Conservation (phyloP, 92 coral and sea anemone genomes). For the Palythoa grandis region DNA sequence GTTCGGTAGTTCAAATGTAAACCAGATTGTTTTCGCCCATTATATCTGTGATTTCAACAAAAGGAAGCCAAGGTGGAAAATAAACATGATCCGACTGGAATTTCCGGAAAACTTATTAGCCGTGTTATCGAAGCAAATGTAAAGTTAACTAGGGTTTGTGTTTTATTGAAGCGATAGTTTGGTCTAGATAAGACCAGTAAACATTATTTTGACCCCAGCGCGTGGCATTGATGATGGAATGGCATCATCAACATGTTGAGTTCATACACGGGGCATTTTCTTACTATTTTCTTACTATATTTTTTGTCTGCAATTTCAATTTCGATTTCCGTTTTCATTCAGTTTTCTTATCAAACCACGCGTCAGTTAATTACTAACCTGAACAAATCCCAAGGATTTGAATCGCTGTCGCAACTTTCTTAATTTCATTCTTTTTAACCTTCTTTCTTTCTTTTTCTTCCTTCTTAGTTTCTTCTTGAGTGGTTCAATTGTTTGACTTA, state of each 20-base stretch:
- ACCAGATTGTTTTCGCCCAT: not conserved
- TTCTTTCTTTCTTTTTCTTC: not conserved
- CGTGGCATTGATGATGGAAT: conserved; percentile 7
- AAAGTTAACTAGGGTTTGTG: too few species aligned
- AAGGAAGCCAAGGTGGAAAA: not conserved
- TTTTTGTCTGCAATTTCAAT: not conserved
- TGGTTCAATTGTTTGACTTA: not conserved
- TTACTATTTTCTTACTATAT: not conserved
- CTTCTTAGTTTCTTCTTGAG: conserved; percentile 14
- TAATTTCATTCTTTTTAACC: not conserved
- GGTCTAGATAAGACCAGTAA: not conserved
- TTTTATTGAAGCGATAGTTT: not conserved
- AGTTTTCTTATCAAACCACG: not conserved
- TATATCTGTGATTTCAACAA: not conserved
- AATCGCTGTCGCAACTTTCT: conserved; percentile 15
- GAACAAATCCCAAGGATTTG: not conserved
- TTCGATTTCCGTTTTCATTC: not conserved
- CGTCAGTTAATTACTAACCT: conserved; percentile 16
- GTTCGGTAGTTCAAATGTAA: not conserved
- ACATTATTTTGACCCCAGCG: conserved; percentile 13
- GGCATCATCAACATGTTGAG: not conserved
- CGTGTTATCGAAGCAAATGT: not conserved
- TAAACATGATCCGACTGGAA: conserved; percentile 7
- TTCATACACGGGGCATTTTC: not conserved
- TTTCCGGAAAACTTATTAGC: conserved; percentile 11